Percentiles rank a stretch among this genome's conserved stretches.
Evolutionary conservation across 2,113 vertebrate species (phyloP).

Genomic region (Malurus elegans): DNA sequence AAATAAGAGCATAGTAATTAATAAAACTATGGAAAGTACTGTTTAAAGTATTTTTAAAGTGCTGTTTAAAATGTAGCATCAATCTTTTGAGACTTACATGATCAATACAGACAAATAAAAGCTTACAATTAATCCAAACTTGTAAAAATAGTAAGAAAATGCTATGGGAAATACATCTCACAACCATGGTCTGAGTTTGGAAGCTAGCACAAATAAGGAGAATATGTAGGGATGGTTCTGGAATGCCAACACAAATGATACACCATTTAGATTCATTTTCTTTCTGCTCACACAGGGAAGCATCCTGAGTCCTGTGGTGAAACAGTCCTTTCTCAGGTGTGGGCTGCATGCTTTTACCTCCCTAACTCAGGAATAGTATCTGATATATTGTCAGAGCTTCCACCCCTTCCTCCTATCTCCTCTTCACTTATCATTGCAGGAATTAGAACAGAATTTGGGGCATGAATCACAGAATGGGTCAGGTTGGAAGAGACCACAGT

Average conservation of each 20-base stretch:
- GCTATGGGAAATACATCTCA: neutral
- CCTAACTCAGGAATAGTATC: neutral
- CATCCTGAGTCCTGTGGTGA: neutral
- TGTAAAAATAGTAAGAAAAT: neutral
- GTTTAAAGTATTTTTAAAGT: no score
- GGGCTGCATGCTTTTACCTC: neutral
- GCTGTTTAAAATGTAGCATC: neutral
- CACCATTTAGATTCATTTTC: neutral
- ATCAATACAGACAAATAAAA: neutral
- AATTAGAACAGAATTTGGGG: neutral
- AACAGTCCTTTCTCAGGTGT: neutral
- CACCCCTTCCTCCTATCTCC: neutral
- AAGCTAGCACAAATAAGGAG: neutral
- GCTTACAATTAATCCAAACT: neutral
- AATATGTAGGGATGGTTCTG: neutral
- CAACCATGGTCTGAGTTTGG: neutral
- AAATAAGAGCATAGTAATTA: neutral
- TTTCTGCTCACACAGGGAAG: neutral
- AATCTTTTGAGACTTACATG: neutral
- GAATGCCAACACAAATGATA: neutral
- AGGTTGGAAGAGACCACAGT: neutral
- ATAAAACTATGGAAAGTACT: neutral
- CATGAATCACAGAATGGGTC: neutral
- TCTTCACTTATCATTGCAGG: accelerated
- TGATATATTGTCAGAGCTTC: neutral